Percentiles rank a stretch among this genome's conserved stretches.
Conservation (phyloP, 2,797 vertebrate genomes). For the Oophaga sylvatica region DNA sequence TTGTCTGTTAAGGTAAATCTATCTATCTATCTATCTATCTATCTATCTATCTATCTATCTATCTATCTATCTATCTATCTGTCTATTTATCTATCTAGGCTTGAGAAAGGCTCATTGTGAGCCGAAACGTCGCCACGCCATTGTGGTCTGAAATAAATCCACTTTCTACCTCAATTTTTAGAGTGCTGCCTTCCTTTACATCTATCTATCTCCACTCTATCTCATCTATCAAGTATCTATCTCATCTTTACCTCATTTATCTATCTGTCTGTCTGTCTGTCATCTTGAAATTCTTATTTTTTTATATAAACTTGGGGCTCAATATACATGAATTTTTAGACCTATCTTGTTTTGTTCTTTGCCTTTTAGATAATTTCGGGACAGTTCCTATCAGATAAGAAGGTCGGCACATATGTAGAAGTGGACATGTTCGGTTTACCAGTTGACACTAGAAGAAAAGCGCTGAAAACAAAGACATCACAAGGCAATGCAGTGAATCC, state of each 20-base stretch:
- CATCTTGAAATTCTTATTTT: neutral
- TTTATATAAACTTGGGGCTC: neutral
- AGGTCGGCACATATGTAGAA: constrained; percentile 93
- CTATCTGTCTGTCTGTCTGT: neutral
- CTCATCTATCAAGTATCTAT: neutral
- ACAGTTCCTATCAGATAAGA: constrained; percentile 96
- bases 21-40: constrained; percentile 2
- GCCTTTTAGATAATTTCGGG: constrained; percentile 90
- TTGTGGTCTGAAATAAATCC: no score
- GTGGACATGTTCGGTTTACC: constrained; percentile 97
- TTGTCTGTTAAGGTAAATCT: constrained; percentile 91
- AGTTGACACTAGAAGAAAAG: constrained; percentile 95
- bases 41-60: constrained; percentile 7
- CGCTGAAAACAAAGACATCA: constrained; percentile 94
- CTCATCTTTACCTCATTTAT: neutral
- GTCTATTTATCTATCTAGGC: neutral
- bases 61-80: neutral
- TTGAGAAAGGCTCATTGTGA: no score
- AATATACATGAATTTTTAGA: neutral
- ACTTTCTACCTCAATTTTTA: no score
- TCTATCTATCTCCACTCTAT: no score
- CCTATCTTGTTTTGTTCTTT: neutral
- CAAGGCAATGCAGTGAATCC: constrained; percentile 95
- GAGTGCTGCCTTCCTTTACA: no score
- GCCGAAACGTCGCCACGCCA: no score